Percentiles rank a stretch among this genome's conserved stretches.
phyloP scores from a whole-genome alignment of 2,113 vertebrate species.

The Bettongia penicillata region DNA sequence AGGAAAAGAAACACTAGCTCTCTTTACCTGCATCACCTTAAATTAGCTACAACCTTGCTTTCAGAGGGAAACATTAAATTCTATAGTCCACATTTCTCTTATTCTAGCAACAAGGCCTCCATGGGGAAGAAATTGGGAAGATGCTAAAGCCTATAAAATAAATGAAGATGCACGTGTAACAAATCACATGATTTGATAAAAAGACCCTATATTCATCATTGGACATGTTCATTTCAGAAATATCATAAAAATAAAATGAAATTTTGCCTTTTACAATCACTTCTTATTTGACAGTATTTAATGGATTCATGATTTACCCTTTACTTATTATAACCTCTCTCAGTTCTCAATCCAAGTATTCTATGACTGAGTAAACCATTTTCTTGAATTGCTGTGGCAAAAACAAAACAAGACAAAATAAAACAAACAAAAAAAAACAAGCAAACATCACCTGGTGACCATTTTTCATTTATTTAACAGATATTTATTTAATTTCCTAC shows the following conservation, averaged over 20 bases:
- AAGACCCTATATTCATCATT: not conserved
- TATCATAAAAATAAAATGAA: not conserved
- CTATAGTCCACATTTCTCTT: not conserved
- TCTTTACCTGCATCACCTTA: not conserved
- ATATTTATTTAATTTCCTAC: conserved; percentile 4
- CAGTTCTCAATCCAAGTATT: not conserved
- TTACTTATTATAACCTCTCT: not conserved
- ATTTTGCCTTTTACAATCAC: no score
- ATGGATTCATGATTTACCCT: no score
- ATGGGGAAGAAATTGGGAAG: not conserved
- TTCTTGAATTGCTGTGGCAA: no score
- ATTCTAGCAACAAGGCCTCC: not conserved
- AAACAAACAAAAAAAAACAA: no score
- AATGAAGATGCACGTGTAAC: not conserved
- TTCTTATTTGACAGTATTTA: no score
- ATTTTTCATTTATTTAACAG: conserved; percentile 8
- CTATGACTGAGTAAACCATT: no score
- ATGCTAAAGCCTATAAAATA: not conserved
- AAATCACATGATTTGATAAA: not conserved
- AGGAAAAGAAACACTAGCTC: not conserved
- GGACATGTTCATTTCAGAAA: not conserved
- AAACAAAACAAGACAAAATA: no score
- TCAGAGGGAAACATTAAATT: not conserved
- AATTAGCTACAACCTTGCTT: not conserved
- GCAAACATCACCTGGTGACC: no score